phyloP scores from a whole-genome alignment of 2,888 invertebrate genomes.

The Dasysyrphus tricinctus region DNA sequence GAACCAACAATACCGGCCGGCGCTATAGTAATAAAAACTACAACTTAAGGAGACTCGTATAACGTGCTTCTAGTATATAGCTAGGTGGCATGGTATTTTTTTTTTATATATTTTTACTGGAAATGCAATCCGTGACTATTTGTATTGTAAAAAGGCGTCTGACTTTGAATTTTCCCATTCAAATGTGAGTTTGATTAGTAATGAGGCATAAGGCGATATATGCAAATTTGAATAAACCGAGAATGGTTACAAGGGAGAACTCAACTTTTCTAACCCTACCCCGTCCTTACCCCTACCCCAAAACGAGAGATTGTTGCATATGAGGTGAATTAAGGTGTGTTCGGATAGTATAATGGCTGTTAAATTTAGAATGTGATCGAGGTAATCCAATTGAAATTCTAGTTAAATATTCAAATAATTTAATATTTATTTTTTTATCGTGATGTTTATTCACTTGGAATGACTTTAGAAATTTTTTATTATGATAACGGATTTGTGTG shows the following conservation, averaged over 20 bases:
- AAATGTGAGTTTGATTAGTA: conserved; percentile 67
- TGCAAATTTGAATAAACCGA: conserved; percentile 56
- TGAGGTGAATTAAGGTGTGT: conserved; percentile 64
- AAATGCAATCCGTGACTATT: conserved; percentile 59
- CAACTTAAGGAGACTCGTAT: conserved; percentile 32
- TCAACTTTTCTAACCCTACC: not conserved
- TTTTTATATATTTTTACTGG: not conserved
- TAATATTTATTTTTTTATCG: conserved; percentile 14
- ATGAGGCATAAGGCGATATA: conserved; percentile 70
- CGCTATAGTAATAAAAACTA: conserved; percentile 57
- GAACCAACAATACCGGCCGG: conserved; percentile 63
- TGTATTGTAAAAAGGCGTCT: conserved; percentile 59
- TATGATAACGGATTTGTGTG: conserved; percentile 32
- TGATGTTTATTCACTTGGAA: conserved; percentile 20
- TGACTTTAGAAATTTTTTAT: conserved; percentile 7
- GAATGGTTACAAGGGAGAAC: conserved; percentile 63
- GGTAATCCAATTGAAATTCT: conserved; percentile 54
- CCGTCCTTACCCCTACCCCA: not conserved
- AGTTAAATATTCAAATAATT: conserved; percentile 28
- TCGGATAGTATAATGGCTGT: conserved; percentile 30
- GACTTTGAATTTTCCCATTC: conserved; percentile 72
- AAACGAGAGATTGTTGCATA: not conserved
- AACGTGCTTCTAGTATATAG: conserved; percentile 14
- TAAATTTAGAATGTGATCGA: conserved; percentile 71
- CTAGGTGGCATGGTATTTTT: conserved; percentile 2